Evolutionary conservation across 2,888 invertebrate genomes (phyloP), one percentile per base, ranked within the genome.

Genomic region (Aphrophora alni): DNA sequence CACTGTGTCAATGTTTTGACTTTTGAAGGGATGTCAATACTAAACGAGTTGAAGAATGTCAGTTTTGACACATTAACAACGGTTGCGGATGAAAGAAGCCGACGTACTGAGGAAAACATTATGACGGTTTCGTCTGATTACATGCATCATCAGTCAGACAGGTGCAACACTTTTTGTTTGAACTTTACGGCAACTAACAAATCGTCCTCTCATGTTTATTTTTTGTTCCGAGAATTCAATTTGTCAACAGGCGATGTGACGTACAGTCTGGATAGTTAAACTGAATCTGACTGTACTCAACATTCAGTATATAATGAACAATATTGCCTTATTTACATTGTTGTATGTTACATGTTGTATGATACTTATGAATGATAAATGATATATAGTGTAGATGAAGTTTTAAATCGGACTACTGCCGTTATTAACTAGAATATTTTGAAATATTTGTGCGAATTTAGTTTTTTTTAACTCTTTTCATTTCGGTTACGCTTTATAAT

Each of bases 121-220:
- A 59, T 59, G 59, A 59, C 59, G 59, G 59, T 59, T 59, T 59
- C 59, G 59, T 21, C 59, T 59, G 59, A 59, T 59, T 59, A 59
- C 59, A 59, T 59, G 59, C 59, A 59, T 59, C 59, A 59, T 59
- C 59, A 59, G 59, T 59, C 59, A 59, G 59, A 59, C 59, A 59
- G 59, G 59, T 59, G 59, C 59, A 59, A 21, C 4, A 21, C 14
- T 59, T 59, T 59, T 59, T 59, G 59, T 59, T 59, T 59, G 59
- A 59, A 59, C 59, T 59, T 21, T 59, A 21, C 59, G 59, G 59
- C 59, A 3, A 21, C 59, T n/a, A 59, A 59, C 59, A 59, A 59
- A 59, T 59, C 59, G 21, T 21, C 59, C 3, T 59, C 21, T 59
- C 59, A 59, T 59, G 59, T 59, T 21, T 59, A 21, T 59, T 59